A percentile compares a stretch with the other conserved stretches of the same genome.
Evolutionary conservation across 1,140 invertebrate genomes (phyloP).

Genomic region (Formica exsecta): DNA sequence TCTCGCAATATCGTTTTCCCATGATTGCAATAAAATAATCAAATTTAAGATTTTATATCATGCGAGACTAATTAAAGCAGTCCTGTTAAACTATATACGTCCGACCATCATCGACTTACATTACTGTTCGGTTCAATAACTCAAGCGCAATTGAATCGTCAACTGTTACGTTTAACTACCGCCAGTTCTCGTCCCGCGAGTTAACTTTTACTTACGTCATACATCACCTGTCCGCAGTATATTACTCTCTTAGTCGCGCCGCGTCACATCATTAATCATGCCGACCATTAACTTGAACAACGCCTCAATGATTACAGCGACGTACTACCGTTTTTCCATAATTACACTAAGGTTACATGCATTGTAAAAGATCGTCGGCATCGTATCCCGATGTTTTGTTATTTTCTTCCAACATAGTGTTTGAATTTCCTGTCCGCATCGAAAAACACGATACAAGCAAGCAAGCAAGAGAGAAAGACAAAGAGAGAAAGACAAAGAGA

Average conservation of each 20-base stretch:
- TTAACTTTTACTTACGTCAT: constrained; percentile 51
- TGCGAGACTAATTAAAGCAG: not conserved
- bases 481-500: not conserved
- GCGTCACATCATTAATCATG: constrained; percentile 60
- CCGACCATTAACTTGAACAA: constrained; percentile 49
- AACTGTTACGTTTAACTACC: constrained; percentile 21
- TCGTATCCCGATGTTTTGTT: constrained; percentile 51
- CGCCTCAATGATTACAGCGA: constrained; percentile 58
- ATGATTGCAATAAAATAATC: not conserved
- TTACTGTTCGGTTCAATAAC: not conserved
- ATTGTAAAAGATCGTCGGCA: constrained; percentile 35
- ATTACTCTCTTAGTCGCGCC: constrained; percentile 42
- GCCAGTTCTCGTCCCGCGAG: not conserved
- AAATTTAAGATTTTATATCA: not conserved
- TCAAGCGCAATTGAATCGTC: constrained; percentile 43
- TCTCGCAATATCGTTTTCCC: not conserved
- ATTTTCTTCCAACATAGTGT: constrained; percentile 40
- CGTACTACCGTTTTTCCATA: constrained; percentile 48
- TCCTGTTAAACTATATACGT: not conserved
- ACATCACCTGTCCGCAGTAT: constrained; percentile 34
- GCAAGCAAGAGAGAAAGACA: not conserved
- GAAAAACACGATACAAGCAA: constrained; percentile 12
- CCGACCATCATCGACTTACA: not conserved
- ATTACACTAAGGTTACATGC: constrained; percentile 25
- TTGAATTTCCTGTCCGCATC: constrained; percentile 25